These are phyloP conservation scores for Mamestra brassicae DNA, from an alignment of 2,888 invertebrate genomes.

Conservation along the genomic window DNA sequence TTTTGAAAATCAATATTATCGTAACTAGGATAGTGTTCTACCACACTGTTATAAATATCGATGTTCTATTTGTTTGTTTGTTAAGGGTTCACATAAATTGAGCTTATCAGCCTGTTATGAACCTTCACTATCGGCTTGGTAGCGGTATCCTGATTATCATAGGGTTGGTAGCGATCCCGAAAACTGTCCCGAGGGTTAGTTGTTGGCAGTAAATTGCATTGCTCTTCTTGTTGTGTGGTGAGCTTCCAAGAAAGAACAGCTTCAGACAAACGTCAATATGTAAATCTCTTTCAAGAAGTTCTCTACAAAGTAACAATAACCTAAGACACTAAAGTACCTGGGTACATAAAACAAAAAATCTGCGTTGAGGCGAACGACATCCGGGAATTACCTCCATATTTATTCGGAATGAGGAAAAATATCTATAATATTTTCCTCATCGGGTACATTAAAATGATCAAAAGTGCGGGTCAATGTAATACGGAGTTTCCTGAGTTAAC, in stretches of 20 bases:
- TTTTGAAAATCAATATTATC: constrained; percentile 13
- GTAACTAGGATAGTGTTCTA: constrained; percentile 25
- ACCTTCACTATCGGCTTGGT: constrained; percentile 46
- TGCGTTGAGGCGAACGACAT: constrained; percentile 20
- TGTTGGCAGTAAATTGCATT: constrained; percentile 27
- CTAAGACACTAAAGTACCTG: not conserved
- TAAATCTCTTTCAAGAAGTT: not conserved
- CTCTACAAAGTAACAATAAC: not conserved
- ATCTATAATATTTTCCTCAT: constrained; percentile 65
- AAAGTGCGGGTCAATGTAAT: constrained; percentile 75
- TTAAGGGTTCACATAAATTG: constrained; percentile 56
- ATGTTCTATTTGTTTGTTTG: constrained; percentile 50
- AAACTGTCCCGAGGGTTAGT: constrained; percentile 37
- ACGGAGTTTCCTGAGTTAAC: constrained; percentile 72
- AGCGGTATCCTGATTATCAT: constrained; percentile 42
- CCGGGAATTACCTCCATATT: constrained; percentile 41
- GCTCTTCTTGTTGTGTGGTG: constrained; percentile 16
- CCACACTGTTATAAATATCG: constrained; percentile 37
- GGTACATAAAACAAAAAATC: constrained; percentile 1
- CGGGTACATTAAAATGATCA: constrained; percentile 70
- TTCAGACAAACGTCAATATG: not conserved
- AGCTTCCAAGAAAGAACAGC: not conserved
- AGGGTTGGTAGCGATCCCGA: constrained; percentile 38
- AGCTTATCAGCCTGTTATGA: constrained; percentile 54
- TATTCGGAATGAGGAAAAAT: constrained; percentile 56